phyloP scores from a whole-genome alignment of 1,140 invertebrate genomes.

The Parapsyche elsis region DNA sequence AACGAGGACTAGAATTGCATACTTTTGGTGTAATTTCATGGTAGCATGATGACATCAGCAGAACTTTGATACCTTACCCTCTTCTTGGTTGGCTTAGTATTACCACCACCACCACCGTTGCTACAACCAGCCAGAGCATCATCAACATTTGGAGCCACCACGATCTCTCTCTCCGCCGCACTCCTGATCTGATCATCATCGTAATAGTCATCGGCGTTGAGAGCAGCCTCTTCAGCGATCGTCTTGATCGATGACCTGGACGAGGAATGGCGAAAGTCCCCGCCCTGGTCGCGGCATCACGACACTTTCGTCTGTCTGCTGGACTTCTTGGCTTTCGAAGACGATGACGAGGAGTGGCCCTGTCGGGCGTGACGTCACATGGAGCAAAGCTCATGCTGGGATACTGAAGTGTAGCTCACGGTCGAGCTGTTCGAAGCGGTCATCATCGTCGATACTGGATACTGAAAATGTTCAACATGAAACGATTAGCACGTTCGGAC shows the following conservation, averaged over 20 bases:
- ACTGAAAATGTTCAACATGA: constrained; percentile 58
- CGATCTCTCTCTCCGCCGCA: background rate
- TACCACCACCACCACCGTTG: constrained; percentile 1
- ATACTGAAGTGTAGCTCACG: constrained; percentile 63
- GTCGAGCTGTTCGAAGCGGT: constrained; percentile 44
- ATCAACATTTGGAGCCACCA: background rate
- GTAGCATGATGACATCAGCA: constrained; percentile 51
- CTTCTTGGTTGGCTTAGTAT: constrained; percentile 45
- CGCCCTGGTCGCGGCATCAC: constrained; percentile 53
- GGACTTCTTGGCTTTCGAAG: constrained; percentile 60
- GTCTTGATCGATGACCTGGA: constrained; percentile 50
- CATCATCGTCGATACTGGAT: constrained; percentile 64
- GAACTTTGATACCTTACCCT: constrained; percentile 51
- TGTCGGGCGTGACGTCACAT: constrained; percentile 67
- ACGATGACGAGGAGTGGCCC: constrained; percentile 58
- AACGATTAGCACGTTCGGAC: no score
- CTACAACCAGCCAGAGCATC: background rate
- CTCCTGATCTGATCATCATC: constrained; percentile 37
- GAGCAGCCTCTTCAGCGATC: constrained; percentile 48
- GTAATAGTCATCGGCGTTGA: constrained; percentile 42
- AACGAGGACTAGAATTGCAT: no score
- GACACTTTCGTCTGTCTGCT: constrained; percentile 59
- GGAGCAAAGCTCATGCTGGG: constrained; percentile 66
- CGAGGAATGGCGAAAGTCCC: constrained; percentile 43
- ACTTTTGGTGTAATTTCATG: constrained; percentile 23